These are phyloP conservation scores for Delichon dasypus DNA, from an alignment of 2,797 vertebrate species.

Conservation along the genomic window DNA sequence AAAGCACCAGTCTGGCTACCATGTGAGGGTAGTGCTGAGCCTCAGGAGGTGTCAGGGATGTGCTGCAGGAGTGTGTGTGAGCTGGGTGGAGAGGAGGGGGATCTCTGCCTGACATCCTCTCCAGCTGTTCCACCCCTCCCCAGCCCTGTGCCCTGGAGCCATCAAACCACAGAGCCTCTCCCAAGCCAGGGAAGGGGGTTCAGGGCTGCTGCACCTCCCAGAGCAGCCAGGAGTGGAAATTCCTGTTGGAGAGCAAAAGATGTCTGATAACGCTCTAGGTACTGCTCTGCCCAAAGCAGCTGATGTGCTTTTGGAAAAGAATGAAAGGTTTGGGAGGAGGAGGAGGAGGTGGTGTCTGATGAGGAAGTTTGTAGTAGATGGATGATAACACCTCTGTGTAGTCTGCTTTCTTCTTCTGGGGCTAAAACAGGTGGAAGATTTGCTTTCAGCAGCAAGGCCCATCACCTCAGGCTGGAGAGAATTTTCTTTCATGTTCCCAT, in stretches of 20 bases:
- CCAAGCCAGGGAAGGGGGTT: not conserved
- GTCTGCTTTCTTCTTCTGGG: not conserved
- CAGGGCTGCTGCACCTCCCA: not conserved
- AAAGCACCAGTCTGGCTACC: not conserved
- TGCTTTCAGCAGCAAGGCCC: not conserved
- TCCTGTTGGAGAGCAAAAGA: not conserved
- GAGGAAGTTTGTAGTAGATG: not conserved
- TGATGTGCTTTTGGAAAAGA: not conserved
- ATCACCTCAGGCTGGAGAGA: not conserved
- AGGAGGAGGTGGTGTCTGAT: not conserved
- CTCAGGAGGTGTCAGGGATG: not conserved
- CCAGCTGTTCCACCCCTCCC: not conserved
- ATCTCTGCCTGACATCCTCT: not conserved
- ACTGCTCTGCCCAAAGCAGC: not conserved
- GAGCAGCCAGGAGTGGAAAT: not conserved
- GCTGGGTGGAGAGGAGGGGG: not conserved
- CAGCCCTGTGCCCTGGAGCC: not conserved
- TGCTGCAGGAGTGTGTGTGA: not conserved
- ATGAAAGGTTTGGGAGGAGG: not conserved
- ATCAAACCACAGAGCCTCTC: not conserved
- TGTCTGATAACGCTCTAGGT: not conserved
- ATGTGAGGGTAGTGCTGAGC: fast-evolving
- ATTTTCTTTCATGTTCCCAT: fast-evolving
- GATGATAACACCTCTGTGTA: not conserved
- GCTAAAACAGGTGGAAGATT: not conserved